phyloP scores from a whole-genome alignment of 2,113 vertebrate genomes.

The Labeo catla region DNA sequence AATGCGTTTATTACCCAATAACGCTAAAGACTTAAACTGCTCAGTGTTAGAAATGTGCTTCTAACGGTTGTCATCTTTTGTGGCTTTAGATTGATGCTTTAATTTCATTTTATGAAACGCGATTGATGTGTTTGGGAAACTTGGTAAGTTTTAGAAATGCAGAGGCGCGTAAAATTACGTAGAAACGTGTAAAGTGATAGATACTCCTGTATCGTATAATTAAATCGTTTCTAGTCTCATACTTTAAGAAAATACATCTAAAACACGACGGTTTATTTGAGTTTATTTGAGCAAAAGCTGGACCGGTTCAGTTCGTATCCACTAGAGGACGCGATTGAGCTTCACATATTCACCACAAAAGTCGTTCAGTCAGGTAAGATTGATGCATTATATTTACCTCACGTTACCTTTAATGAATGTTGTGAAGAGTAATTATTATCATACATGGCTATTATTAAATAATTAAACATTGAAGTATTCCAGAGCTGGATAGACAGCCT shows the following conservation, averaged over 20 bases:
- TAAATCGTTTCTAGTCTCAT: not conserved
- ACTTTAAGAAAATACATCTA: not conserved
- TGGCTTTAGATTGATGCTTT: not conserved
- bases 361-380: not conserved
- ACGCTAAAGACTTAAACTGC: not conserved
- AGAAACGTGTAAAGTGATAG: not conserved
- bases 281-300: not conserved
- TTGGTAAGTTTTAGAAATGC: not conserved
- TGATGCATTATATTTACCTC: not conserved
- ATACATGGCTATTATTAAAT: not conserved
- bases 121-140: not conserved
- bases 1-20: not conserved
- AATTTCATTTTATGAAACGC: not conserved
- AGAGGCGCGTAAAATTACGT: too few species aligned
- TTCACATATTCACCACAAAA: not conserved
- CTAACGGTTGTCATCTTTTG: not conserved
- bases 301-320: not conserved
- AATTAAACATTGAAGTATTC: not conserved
- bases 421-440: not conserved
- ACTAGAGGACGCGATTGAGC: slow-evolving; percentile 19
- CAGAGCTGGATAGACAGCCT: not conserved
- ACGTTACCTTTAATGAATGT: not conserved
- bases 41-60: not conserved
- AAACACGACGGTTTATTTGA: not conserved
- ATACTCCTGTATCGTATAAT: not conserved